These are phyloP conservation scores for Dendrolimus pini DNA, from an alignment of 2,888 invertebrate species.

Conservation along the genomic window DNA sequence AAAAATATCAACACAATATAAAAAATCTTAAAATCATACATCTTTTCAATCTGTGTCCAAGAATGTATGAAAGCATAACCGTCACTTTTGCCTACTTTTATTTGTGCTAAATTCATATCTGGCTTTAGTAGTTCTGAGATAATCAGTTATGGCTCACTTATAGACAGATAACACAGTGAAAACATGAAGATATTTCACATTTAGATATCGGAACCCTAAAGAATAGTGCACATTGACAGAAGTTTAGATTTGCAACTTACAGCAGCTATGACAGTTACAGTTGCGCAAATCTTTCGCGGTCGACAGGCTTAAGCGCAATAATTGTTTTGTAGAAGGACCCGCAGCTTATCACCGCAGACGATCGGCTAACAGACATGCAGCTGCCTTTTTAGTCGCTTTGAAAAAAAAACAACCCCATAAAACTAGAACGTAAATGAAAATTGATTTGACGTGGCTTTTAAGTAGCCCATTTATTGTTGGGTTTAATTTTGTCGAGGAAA, in stretches of 20 bases:
- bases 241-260: no score
- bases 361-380: slow-evolving; percentile 53
- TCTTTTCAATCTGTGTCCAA: no score
- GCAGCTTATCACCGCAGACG: slow-evolving; percentile 47
- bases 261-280: slow-evolving; percentile 4
- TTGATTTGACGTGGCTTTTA: slow-evolving; percentile 18
- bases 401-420: slow-evolving; percentile 33
- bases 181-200: no score
- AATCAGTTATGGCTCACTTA: no score
- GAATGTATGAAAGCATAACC: no score
- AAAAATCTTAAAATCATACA: no score
- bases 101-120: no score
- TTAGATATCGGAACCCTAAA: no score
- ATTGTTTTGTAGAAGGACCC: slow-evolving; percentile 71
- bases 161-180: no score
- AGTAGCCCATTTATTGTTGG: background rate
- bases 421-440: slow-evolving; percentile 20
- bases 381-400: slow-evolving; percentile 50
- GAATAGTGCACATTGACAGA: slow-evolving; percentile 8
- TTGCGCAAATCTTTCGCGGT: slow-evolving; percentile 50
- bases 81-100: no score
- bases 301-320: slow-evolving; percentile 45
- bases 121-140: no score
- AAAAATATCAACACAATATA: no score
- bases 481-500: background rate